Evolutionary conservation across 2,888 invertebrate species (phyloP).

Genomic region (Strigamia maritima): DNA sequence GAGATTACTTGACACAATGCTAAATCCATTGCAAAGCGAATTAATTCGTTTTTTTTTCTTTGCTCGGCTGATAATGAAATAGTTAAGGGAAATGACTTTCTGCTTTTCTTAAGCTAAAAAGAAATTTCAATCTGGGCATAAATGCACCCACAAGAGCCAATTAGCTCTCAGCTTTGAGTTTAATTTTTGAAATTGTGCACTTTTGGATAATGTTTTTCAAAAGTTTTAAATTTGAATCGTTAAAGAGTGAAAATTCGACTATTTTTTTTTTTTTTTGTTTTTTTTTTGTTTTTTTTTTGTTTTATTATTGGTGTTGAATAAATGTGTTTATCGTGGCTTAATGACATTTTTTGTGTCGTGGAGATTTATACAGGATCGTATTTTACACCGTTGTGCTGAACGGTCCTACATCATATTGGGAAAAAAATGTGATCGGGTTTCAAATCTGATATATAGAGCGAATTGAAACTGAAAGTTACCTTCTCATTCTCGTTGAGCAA

Average conservation of each 20-base stretch:
- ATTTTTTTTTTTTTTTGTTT: neutral
- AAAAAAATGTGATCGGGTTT: neutral
- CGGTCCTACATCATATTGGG: neutral
- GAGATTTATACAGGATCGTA: neutral
- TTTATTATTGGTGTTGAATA: neutral
- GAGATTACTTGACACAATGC: neutral
- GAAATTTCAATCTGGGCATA: neutral
- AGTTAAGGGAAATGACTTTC: conserved; percentile 16
- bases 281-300: neutral
- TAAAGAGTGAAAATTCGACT: no score
- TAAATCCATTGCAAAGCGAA: neutral
- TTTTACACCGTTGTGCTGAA: neutral
- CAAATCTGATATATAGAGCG: neutral
- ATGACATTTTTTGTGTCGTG: neutral
- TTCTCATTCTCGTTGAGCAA: neutral
- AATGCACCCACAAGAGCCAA: neutral
- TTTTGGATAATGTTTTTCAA: neutral
- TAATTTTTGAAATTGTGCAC: neutral
- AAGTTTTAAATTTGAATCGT: neutral
- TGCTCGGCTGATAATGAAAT: neutral
- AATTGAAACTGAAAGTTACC: neutral
- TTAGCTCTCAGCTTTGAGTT: conserved; percentile 1
- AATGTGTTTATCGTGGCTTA: neutral
- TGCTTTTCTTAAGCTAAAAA: neutral
- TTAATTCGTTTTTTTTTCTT: neutral